Percentiles rank a stretch among this genome's conserved stretches.
Conservation (phyloP, 2,888 invertebrate genomes). For the Amblyjoppa fuscipennis region DNA sequence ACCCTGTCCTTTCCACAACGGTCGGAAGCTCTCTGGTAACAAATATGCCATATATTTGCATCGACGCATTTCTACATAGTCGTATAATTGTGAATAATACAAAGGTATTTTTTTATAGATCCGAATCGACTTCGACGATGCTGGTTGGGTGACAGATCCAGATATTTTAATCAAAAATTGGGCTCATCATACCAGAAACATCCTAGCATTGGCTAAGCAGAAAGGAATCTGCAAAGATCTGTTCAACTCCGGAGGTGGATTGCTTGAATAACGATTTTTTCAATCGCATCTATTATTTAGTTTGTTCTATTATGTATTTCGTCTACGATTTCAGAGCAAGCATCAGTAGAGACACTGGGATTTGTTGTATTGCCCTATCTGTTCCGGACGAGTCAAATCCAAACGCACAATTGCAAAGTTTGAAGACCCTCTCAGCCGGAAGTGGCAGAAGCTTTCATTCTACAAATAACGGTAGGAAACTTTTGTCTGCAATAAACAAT, state of each 20-base stretch:
- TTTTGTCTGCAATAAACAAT: not conserved
- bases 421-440: constrained; percentile 54
- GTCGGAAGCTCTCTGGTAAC: constrained; percentile 43
- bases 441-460: constrained; percentile 47
- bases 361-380: constrained; percentile 46
- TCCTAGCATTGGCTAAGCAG: not conserved
- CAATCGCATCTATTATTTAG: not conserved
- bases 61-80: not conserved
- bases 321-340: constrained; percentile 19
- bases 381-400: not conserved
- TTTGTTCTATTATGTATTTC: not conserved
- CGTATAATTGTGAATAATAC: not conserved
- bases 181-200: not conserved
- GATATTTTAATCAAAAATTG: constrained; percentile 7
- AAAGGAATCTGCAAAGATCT: constrained; percentile 1
- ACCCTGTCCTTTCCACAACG: constrained; percentile 31
- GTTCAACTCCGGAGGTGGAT: not conserved
- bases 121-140: constrained; percentile 24
- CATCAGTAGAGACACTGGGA: constrained; percentile 14
- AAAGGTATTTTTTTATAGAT: not conserved
- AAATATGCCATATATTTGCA: not conserved
- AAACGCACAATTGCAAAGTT: constrained; percentile 30
- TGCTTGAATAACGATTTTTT: not conserved
- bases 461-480: constrained; percentile 37
- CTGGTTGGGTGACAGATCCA: not conserved